Base-by-base conservation (phyloP, 2,797 vertebrate genomes). In the Potorous gilbertii region DNA sequence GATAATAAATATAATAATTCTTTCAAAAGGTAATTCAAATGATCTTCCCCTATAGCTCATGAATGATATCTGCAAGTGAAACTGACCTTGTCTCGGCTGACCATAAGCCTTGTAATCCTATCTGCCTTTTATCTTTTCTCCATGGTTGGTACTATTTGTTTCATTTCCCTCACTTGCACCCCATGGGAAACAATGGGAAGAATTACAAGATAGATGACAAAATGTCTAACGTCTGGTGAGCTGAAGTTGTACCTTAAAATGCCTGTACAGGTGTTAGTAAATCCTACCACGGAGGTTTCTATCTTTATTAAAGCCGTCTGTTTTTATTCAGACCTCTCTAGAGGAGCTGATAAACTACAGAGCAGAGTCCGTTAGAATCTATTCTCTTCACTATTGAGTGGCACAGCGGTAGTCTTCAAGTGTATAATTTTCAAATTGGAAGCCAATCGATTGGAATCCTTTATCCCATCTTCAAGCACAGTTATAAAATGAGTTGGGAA, bases 391-490 rank as follows among this genome's bases (percentile, higher is more conserved):
- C 98, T 98, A 99, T 98, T 99, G 98, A 99, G 98, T 97, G 96
- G 97, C 98, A 98, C 98, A 99, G 98, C 98, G 98, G 99, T 98
- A 96, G 98, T 98, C 99, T 98, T 98, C 98, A 98, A 98, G 98
- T 98, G 98, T 99, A 98, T 99, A 99, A 99, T 99, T 99, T 99
- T 99, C 99, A 99, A 99, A 99, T 99, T 99, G 99, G 98, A 98
- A 99, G 98, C 98, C 98, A 99, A 99, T 99, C 98, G 98, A 99
- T 99, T 99, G 98, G 98, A 99, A 99, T 96, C 97, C 97, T 99
- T 99, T 99, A 99, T 98, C 98, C 98, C 97, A 98, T 96, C 98
- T 98, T 98, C 98, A 98, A 98, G 97, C 59, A 62, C 93, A 97
- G 97, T 97, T 98, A 98, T 97, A 98, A 98, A 99, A 98, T 97